Evolutionary conservation across 2,888 invertebrate species (phyloP).

Genomic region (Ophion costatus): DNA sequence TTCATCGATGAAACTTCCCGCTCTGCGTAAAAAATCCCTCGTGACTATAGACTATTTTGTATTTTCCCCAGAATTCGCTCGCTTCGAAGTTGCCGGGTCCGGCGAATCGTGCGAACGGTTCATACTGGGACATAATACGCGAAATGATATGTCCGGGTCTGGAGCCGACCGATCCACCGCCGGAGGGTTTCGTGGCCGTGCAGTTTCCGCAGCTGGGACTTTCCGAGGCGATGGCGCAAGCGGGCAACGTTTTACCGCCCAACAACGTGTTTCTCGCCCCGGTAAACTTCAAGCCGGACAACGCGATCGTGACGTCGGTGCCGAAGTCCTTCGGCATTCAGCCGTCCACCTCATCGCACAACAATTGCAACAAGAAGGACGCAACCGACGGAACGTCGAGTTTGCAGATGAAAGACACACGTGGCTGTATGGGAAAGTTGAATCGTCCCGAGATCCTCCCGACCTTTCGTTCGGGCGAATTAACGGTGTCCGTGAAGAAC

Average conservation of each 20-base stretch:
- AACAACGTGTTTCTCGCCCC: slow-evolving; percentile 92
- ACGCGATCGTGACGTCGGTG: slow-evolving; percentile 77
- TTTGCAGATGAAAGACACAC: slow-evolving; percentile 65
- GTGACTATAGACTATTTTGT: background rate
- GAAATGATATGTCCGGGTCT: slow-evolving; percentile 90
- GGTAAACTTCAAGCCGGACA: slow-evolving; percentile 80
- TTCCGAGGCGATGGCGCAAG: slow-evolving; percentile 91
- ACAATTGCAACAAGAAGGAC: slow-evolving; percentile 74
- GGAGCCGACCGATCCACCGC: slow-evolving; percentile 82
- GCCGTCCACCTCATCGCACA: slow-evolving; percentile 75
- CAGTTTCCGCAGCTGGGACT: slow-evolving; percentile 88
- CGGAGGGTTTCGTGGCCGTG: slow-evolving; percentile 87
- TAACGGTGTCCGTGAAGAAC: slow-evolving; percentile 81
- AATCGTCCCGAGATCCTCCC: slow-evolving; percentile 77
- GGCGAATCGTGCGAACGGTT: slow-evolving; percentile 90
- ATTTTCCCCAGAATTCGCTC: slow-evolving; percentile 86
- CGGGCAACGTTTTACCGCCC: slow-evolving; percentile 86
- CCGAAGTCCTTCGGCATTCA: slow-evolving; percentile 78
- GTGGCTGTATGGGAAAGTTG: slow-evolving; percentile 48
- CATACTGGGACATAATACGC: slow-evolving; percentile 91
- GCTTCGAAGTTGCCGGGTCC: slow-evolving; percentile 90
- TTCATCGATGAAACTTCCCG: background rate
- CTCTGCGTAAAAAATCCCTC: background rate
- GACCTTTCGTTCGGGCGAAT: slow-evolving; percentile 80
- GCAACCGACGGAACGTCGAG: slow-evolving; percentile 56